phyloP scores from a whole-genome alignment of 2,797 vertebrate species.

The Poeciliopsis paucimaculata region DNA sequence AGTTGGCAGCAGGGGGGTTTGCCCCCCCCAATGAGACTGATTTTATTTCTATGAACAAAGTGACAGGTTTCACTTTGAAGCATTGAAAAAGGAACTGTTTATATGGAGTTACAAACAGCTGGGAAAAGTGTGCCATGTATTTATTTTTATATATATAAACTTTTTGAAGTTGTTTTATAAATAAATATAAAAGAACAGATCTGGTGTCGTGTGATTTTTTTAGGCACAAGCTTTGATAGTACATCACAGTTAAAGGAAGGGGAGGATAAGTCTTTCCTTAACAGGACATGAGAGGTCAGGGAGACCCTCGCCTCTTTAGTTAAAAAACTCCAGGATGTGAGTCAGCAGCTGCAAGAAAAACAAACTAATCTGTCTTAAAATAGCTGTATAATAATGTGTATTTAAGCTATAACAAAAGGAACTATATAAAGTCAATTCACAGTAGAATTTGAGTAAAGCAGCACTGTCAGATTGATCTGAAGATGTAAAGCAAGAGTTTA shows the following conservation, averaged over 20 bases:
- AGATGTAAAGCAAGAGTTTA: not conserved
- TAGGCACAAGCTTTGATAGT: conserved; percentile 6
- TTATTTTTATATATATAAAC: conserved; percentile 63
- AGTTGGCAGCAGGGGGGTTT: not conserved
- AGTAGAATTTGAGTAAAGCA: not conserved
- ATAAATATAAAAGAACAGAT: conserved; percentile 47
- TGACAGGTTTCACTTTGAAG: conserved; percentile 24
- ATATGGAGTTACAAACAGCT: conserved; percentile 42
- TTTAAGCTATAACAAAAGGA: conserved; percentile 6
- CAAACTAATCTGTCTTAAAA: conserved; percentile 42
- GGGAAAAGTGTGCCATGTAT: conserved; percentile 47
- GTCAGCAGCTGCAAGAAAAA: conserved; percentile 20
- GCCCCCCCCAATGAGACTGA: conserved; percentile 22
- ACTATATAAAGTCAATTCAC: not conserved
- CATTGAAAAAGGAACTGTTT: conserved; percentile 22
- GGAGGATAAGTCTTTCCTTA: conserved; percentile 18
- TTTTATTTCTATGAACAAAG: conserved; percentile 18
- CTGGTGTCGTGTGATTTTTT: conserved; percentile 27
- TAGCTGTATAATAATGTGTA: conserved; percentile 32
- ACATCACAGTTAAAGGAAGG: conserved; percentile 6
- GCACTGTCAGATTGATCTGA: not conserved
- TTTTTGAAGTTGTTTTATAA: conserved; percentile 33
- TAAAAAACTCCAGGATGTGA: conserved; percentile 62
- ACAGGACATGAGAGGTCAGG: conserved; percentile 49
- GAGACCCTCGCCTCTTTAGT: conserved; percentile 29